Base-by-base conservation (phyloP, 1,140 invertebrate genomes). In the Eueides isabella region DNA sequence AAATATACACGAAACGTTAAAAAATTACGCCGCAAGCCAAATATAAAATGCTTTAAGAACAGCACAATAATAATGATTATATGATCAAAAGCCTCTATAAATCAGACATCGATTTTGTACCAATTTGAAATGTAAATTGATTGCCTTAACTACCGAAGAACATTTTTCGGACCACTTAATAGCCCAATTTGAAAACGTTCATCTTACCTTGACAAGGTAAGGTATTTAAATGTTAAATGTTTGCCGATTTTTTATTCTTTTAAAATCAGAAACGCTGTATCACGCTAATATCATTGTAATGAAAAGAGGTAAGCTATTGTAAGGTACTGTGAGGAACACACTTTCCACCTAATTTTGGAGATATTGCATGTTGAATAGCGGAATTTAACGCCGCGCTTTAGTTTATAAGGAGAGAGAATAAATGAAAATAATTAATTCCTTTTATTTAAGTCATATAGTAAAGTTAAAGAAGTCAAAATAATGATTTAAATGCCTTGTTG, bases 71-170 rank as follows among this genome's bases (percentile, higher is more conserved):
- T 23, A 55, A 55, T 55, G 23, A 55, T 55, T 55, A 55, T 55
- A 55, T 23, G 48, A 26, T 0, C 48, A 23, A 23, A 23, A 55
- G 7, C 48, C 7, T 26, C 48, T 55, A 55, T 55, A 55, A 55
- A 55, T 55, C 48, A 55, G 11, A 26, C n/a, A 55, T 55, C 48
- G 48, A 55, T 55, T 55, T 55, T 23, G 19, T 55, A 55, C 48
- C 48, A 55, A 55, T 55, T 55, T 55, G 48, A 55, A 55, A 23
- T 55, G 48, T 55, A 55, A 55, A 55, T 55, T 55, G 48, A 55
- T 55, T 55, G 48, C 48, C 48, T 26, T 26, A 55, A 55, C 48
- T 55, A 26, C 48, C 48, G 23, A 55, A 12, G 7, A 7, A 55
- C 48, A 55, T 6, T 55, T 26, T 55, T 55, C 26, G 19, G 48